phyloP scores from a whole-genome alignment of 2,113 vertebrate species.

The Myotis lucifugus region DNA sequence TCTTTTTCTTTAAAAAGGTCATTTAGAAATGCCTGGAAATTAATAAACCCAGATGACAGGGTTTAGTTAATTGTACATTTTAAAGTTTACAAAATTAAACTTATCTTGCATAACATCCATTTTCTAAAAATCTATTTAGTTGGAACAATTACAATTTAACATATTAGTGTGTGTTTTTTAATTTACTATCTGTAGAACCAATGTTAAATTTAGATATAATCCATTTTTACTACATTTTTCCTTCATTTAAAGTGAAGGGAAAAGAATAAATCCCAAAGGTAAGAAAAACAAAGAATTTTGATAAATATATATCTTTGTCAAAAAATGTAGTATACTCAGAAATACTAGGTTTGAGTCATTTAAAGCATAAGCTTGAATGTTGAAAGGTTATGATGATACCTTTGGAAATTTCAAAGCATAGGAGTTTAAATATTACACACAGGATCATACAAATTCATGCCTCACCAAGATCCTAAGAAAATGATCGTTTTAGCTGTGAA shows the following conservation, averaged over 20 bases:
- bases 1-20: background rate
- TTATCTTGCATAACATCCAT: conserved; percentile 12
- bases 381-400: background rate
- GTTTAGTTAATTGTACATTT: conserved; percentile 54
- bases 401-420: background rate
- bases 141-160: background rate
- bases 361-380: background rate
- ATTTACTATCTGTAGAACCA: background rate
- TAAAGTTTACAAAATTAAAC: conserved; percentile 44
- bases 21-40: background rate
- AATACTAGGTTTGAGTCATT: background rate
- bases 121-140: background rate
- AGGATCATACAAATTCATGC: background rate
- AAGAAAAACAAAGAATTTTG: background rate
- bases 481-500: background rate
- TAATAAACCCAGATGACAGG: background rate
- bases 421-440: background rate
- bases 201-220: background rate
- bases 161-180: background rate
- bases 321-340: background rate
- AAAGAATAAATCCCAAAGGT: background rate
- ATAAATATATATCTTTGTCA: background rate
- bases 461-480: background rate
- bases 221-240: background rate
- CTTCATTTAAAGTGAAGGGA: background rate